These are phyloP conservation scores for Sorex fumeus DNA, from an alignment of 2,113 vertebrate genomes.

Conservation along the genomic window DNA sequence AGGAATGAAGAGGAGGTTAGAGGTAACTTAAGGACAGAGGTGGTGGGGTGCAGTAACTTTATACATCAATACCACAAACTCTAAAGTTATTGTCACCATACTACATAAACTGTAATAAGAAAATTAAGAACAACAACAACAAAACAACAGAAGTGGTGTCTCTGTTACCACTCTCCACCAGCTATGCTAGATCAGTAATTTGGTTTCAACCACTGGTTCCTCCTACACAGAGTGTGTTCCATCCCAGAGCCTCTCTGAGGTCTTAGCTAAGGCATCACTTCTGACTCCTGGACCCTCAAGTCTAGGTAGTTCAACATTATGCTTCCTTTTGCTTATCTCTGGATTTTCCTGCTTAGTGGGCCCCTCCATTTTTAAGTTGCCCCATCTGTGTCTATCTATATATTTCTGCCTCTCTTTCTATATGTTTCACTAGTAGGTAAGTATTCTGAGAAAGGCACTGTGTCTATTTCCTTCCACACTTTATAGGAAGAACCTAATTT, in stretches of 20 bases:
- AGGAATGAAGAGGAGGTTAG: no score
- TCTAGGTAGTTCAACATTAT: not conserved
- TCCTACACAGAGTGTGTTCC: not conserved
- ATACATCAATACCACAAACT: no score
- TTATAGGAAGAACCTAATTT: not conserved
- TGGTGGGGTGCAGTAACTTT: no score
- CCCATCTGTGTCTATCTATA: not conserved
- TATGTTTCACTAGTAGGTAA: not conserved
- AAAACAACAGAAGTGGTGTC: no score
- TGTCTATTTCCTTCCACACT: slow-evolving; percentile 22
- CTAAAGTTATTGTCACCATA: no score
- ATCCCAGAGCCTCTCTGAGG: not conserved
- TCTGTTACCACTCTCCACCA: not conserved
- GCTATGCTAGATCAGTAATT: not conserved
- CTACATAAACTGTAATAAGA: no score
- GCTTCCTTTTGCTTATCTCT: not conserved
- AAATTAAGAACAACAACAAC: no score
- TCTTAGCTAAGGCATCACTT: not conserved
- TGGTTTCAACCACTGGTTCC: not conserved
- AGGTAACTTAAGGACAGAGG: no score
- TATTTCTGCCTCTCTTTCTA: not conserved
- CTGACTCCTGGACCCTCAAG: not conserved
- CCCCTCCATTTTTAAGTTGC: not conserved
- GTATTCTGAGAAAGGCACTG: not conserved
- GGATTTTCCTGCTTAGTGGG: not conserved